These are phyloP conservation scores for Ceratoteleas bidentatus DNA, from an alignment of 1,140 invertebrate species.

Conservation along the genomic window DNA sequence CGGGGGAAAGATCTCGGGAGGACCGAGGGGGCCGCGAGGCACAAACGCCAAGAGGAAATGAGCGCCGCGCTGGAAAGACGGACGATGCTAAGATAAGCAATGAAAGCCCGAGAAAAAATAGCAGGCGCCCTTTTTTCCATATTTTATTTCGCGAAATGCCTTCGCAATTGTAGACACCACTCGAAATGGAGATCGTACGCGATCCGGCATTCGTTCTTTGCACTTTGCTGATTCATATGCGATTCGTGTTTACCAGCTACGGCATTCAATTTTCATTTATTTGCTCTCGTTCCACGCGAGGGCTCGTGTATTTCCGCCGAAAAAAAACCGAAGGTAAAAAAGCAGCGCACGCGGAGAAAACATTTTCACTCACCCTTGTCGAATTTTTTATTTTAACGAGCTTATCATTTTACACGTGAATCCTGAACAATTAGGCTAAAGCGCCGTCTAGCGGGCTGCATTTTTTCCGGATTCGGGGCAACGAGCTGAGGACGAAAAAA, in stretches of 20 bases:
- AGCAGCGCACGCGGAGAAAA: too few relatives aligned
- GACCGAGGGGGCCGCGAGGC: slow-evolving; percentile 24
- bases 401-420: slow-evolving; percentile 33
- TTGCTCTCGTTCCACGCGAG: slow-evolving; percentile 41
- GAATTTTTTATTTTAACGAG: slow-evolving; percentile 52
- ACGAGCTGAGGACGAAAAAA: slow-evolving; percentile 30
- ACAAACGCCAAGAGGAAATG: slow-evolving; percentile 65
- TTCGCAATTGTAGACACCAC: slow-evolving; percentile 65
- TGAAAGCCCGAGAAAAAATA: slow-evolving; percentile 70
- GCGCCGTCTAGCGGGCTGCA: background rate
- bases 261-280: slow-evolving; percentile 67
- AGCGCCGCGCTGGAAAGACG: slow-evolving; percentile 48
- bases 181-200: slow-evolving; percentile 72
- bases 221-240: slow-evolving; percentile 65
- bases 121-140: slow-evolving; percentile 64
- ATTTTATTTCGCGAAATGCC: slow-evolving; percentile 73
- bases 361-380: slow-evolving; percentile 4
- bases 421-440: slow-evolving; percentile 8
- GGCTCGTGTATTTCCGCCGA: slow-evolving; percentile 22
- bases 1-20: slow-evolving; percentile 22
- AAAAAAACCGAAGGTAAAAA: slow-evolving; percentile 30
- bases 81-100: slow-evolving; percentile 71
- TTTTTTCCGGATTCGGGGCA: slow-evolving; percentile 31
- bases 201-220: slow-evolving; percentile 66
- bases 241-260: slow-evolving; percentile 66